These are phyloP conservation scores for Aquatica leii DNA, from an alignment of 2,888 invertebrate species.

Conservation along the genomic window DNA sequence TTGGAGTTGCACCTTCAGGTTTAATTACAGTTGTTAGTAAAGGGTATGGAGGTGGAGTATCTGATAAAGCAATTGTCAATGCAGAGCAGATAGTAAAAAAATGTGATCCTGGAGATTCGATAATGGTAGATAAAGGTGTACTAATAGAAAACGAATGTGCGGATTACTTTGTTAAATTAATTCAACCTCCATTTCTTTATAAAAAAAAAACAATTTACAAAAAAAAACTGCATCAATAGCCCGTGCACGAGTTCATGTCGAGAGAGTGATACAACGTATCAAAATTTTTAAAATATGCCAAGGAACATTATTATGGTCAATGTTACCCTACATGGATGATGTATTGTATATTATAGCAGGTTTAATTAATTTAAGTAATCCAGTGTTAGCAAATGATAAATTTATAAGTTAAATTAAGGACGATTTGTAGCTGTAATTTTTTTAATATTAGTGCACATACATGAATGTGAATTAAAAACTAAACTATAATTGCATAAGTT, in stretches of 20 bases:
- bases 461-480: too few species aligned
- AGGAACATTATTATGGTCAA: neutral
- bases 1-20: slow-evolving; percentile 6
- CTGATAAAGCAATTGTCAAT: slow-evolving; percentile 6
- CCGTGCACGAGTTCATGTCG: neutral
- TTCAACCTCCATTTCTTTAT: slow-evolving; percentile 3
- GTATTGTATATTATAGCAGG: slow-evolving; percentile 5
- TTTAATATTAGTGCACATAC: too few species aligned
- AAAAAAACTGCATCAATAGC: slow-evolving; percentile 11
- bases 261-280: neutral
- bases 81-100: neutral
- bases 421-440: neutral
- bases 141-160: slow-evolving; percentile 5
- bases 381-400: slow-evolving; percentile 3
- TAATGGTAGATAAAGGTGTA: slow-evolving; percentile 11
- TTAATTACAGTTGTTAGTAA: slow-evolving; percentile 1
- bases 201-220: slow-evolving; percentile 11
- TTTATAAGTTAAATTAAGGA: neutral
- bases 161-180: slow-evolving; percentile 8
- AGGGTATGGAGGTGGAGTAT: slow-evolving; percentile 1
- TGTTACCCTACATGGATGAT: slow-evolving; percentile 5
- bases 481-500: neutral
- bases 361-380: slow-evolving; percentile 2
- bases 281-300: slow-evolving; percentile 1
- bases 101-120: slow-evolving; percentile 4